Conservation (phyloP, 2,797 vertebrate genomes). For the Hydrophis major region DNA sequence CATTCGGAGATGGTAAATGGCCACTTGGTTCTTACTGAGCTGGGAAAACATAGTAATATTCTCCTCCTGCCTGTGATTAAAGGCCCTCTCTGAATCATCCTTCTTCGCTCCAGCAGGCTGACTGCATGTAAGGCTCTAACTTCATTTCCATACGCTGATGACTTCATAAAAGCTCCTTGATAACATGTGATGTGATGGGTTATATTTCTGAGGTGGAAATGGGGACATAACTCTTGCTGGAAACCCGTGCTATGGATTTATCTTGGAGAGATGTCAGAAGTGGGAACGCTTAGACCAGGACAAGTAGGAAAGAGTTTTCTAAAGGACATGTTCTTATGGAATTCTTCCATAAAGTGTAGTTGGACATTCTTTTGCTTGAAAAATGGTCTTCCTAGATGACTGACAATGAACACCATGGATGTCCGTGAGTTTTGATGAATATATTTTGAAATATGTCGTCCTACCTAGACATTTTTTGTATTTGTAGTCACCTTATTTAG, state of each 20-base stretch:
- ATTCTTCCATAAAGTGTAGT: not conserved
- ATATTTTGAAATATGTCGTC: not conserved
- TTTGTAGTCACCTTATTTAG: not conserved
- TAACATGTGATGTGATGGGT: not conserved
- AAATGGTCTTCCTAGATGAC: not conserved
- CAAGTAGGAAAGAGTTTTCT: not conserved
- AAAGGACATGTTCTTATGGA: not conserved
- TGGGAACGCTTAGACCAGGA: not conserved
- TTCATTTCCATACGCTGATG: slow-evolving; percentile 29
- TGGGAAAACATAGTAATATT: slow-evolving; percentile 24
- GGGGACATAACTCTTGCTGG: slow-evolving; percentile 6
- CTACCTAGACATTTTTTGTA: not conserved
- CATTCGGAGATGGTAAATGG: not conserved
- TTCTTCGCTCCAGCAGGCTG: slow-evolving; percentile 22
- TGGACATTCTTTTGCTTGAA: not conserved
- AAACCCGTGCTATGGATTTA: not conserved
- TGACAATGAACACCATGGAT: not conserved
- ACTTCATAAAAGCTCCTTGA: slow-evolving; percentile 36
- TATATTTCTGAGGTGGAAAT: not conserved
- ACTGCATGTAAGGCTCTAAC: slow-evolving; percentile 18
- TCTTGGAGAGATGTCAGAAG: not conserved
- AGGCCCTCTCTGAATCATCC: not conserved
- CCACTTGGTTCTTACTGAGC: not conserved
- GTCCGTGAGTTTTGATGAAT: not conserved
- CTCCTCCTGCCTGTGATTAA: not conserved